Evolutionary conservation across 1,140 invertebrate species (phyloP), one percentile per base, ranked within the genome.

Genomic region (Trichonephila clavata): DNA sequence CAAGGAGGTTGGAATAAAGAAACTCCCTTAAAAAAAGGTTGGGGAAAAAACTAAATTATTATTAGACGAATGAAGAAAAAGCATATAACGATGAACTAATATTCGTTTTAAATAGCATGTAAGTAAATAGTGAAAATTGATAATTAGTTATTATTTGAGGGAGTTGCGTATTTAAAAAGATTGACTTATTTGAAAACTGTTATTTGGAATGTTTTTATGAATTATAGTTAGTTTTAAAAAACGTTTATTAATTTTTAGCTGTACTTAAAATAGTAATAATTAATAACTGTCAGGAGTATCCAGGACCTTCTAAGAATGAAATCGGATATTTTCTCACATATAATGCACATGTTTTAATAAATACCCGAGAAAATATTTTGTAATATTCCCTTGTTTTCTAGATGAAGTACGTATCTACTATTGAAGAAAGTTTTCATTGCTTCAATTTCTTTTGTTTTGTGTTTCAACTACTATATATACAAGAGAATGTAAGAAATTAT

Each of bases 1-100:
- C 86, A 83, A 88, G 86, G 43, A 93, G 86, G 59, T 57, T 24
- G 7, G 57, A 93, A 93, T 39, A 65, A 68, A 84, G 81, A 90
- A 80, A 81, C 60, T n/a, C n/a, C 21, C 16, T 84, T 59, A 71
- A 71, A 68, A 27, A 71, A 71, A 13, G 14, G 32, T 39, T 10
- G 8, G 7, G 10, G 24, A 83, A 84, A 50, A 80, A 80, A 80
- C 14, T 84, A 60, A 24, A 84, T 84, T 59, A 50, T 50, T 20
- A 77, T 27, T 59, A 32, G n/a, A 21, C 16, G 13, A n/a, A 59
- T 59, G 32, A 24, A 59, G 32, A 24, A 59, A 84, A 24, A 57
- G 16, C 14, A 57, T 21, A 8, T 21, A 8, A 16, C 2, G 24
- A 59, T 18, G 57, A 24, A 32, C 50, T 84, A 84, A 84, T 84